These are phyloP conservation scores for Iselma pallidipennis DNA, from an alignment of 2,888 invertebrate species.

Conservation along the genomic window DNA sequence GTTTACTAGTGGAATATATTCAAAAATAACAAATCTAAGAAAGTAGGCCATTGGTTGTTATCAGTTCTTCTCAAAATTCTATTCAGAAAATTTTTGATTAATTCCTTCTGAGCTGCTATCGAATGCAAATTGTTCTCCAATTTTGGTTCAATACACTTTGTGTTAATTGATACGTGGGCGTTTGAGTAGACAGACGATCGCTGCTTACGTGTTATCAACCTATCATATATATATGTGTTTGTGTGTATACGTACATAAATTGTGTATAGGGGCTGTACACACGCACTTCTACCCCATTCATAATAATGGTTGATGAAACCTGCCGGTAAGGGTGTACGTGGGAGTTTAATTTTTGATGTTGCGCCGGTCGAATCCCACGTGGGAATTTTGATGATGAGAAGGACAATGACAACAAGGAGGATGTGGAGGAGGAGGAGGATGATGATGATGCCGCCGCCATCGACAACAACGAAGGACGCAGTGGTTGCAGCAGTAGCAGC, in stretches of 20 bases:
- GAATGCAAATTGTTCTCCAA: too few species aligned
- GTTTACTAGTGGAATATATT: neutral
- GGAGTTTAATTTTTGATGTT: constrained; percentile 29
- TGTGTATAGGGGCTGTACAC: too few species aligned
- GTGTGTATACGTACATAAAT: too few species aligned
- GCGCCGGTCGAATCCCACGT: constrained; percentile 33
- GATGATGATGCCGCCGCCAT: neutral
- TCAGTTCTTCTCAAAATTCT: neutral
- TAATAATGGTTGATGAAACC: constrained; percentile 1
- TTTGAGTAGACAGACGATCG: too few species aligned
- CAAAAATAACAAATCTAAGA: neutral
- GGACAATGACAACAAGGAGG: neutral
- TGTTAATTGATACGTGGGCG: too few species aligned
- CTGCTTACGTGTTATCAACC: too few species aligned
- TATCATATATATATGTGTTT: too few species aligned
- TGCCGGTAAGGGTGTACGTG: neutral
- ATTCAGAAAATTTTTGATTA: neutral
- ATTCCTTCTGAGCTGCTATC: too few species aligned
- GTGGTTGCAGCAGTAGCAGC: neutral
- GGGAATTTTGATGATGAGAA: constrained; percentile 14
- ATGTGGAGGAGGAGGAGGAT: neutral
- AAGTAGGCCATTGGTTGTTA: neutral
- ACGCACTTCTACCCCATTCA: constrained; percentile 15
- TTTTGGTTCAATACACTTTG: too few species aligned
- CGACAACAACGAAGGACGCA: neutral